Evolutionary conservation across 2,113 vertebrate genomes (phyloP).

Genomic region (Perognathus longimembris): DNA sequence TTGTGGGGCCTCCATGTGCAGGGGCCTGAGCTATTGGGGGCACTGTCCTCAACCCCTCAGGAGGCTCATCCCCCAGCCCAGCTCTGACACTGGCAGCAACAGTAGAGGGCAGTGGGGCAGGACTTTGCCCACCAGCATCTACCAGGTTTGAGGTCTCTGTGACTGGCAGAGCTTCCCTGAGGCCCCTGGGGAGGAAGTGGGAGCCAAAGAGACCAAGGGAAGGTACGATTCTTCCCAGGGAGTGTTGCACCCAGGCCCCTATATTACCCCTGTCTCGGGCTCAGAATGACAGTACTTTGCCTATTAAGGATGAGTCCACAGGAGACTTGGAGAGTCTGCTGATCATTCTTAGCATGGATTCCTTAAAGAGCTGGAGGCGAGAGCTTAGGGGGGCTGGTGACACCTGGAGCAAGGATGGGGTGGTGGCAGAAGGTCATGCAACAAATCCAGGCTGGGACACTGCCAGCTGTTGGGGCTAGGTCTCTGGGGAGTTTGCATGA

Average conservation of each 20-base stretch:
- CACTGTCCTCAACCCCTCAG: too few relatives aligned
- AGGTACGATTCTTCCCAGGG: neutral
- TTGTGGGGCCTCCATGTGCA: too few relatives aligned
- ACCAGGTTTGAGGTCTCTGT: too few relatives aligned
- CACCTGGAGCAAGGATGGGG: neutral
- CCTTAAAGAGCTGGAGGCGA: too few relatives aligned
- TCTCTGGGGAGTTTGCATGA: too few relatives aligned
- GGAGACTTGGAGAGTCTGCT: neutral
- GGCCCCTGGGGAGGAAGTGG: neutral
- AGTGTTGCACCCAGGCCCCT: neutral
- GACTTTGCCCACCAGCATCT: neutral
- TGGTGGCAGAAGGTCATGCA: fast-evolving
- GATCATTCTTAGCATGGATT: neutral
- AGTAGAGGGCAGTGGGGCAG: neutral
- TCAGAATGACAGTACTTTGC: neutral
- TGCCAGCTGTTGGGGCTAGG: neutral
- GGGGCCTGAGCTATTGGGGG: neutral
- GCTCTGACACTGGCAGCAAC: neutral
- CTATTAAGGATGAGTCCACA: neutral
- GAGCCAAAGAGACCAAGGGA: neutral
- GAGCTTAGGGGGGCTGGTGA: neutral
- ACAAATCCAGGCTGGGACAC: neutral
- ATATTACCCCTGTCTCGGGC: neutral
- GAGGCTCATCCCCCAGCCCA: neutral
- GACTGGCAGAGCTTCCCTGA: too few relatives aligned